A percentile compares a stretch with the other conserved stretches of the same genome.
These are phyloP conservation scores for Heliopora coerulea DNA, from an alignment of 92 coral and sea anemone genomes.

Conservation along the genomic window DNA sequence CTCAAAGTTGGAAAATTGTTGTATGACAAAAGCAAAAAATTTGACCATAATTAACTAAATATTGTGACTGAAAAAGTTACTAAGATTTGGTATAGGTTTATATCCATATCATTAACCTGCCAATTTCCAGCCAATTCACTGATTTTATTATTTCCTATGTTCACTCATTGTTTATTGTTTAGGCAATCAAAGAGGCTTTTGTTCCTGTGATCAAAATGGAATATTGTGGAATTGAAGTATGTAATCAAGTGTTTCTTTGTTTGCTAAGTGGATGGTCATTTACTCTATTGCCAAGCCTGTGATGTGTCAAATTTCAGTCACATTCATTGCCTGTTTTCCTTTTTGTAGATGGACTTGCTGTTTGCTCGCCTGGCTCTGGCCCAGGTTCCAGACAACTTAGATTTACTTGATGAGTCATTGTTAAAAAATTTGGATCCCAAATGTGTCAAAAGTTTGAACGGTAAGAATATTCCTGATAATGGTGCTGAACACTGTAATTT, in stretches of 20 bases:
- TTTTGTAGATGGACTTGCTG: slow-evolving; percentile 74
- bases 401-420: slow-evolving; percentile 78
- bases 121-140: too few species aligned
- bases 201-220: slow-evolving; percentile 93
- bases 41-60: too few species aligned
- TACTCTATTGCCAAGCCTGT: too few species aligned
- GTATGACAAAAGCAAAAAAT: neutral
- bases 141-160: too few species aligned
- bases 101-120: neutral
- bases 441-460: slow-evolving; percentile 93
- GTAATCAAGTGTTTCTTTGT: slow-evolving; percentile 12
- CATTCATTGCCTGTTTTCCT: too few species aligned
- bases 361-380: slow-evolving; percentile 94
- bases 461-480: slow-evolving; percentile 34
- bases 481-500: too few species aligned
- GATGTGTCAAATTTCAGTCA: too few species aligned
- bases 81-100: neutral
- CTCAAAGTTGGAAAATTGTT: neutral
- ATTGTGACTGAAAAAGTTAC: too few species aligned
- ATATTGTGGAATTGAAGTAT: slow-evolving; percentile 90
- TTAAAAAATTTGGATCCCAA: slow-evolving; percentile 84
- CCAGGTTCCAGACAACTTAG: slow-evolving; percentile 84
- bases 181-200: slow-evolving; percentile 97
- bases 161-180: slow-evolving; percentile 3
- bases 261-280: neutral